These are phyloP conservation scores for Euspilapteryx auroguttella DNA, from an alignment of 2,888 invertebrate genomes.

Conservation along the genomic window DNA sequence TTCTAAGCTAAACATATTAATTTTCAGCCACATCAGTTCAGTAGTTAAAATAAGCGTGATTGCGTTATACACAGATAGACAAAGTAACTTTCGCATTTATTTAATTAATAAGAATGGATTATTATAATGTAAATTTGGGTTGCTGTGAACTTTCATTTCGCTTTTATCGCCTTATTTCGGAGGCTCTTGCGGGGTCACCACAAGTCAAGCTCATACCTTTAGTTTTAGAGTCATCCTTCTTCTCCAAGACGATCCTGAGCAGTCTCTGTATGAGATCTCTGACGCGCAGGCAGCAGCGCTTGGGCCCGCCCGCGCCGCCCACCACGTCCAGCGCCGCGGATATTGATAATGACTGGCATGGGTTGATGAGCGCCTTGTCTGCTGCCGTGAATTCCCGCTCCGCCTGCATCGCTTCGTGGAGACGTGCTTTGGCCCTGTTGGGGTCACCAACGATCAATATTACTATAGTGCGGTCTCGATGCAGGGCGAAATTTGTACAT, in stretches of 20 bases:
- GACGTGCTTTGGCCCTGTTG: constrained; percentile 88
- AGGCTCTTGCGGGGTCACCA: too few species aligned
- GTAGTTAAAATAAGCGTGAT: too few species aligned
- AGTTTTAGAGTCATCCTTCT: constrained; percentile 87
- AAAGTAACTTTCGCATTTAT: too few species aligned
- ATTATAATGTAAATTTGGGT: too few species aligned
- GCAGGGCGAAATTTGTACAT: constrained; percentile 1
- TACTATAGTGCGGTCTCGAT: too few species aligned
- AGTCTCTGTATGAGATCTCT: constrained; percentile 85
- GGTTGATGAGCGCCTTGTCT: constrained; percentile 87
- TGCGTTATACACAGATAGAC: too few species aligned
- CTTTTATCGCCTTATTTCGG: too few species aligned
- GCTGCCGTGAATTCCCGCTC: constrained; percentile 84
- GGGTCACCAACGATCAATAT: background rate
- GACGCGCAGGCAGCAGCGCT: constrained; percentile 89
- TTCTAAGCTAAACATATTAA: too few species aligned
- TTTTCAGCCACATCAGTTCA: too few species aligned
- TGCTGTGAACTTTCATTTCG: too few species aligned
- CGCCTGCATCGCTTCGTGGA: constrained; percentile 90
- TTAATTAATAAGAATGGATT: too few species aligned
- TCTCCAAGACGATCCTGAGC: constrained; percentile 80
- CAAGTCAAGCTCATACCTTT: too few species aligned
- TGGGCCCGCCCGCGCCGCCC: constrained; percentile 96
- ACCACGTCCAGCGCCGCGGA: constrained; percentile 91
- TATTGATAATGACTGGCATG: constrained; percentile 90